These are phyloP conservation scores for Sphinx pinastri DNA, from an alignment of 2,888 invertebrate genomes.

Conservation along the genomic window DNA sequence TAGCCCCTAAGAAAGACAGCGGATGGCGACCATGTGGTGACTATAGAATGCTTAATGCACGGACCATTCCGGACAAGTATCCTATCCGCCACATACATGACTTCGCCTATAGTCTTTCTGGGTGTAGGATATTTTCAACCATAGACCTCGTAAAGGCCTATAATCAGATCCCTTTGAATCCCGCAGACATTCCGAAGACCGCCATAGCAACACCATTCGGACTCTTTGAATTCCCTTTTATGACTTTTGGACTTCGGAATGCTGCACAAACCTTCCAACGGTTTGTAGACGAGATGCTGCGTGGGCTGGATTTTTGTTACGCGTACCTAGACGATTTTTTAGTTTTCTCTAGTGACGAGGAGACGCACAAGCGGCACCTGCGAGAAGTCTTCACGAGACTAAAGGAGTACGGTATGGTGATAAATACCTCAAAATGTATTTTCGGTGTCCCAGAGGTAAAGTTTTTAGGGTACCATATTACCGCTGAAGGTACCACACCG, in stretches of 20 bases:
- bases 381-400: neutral
- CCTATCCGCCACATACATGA: neutral
- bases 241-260: too few relatives aligned
- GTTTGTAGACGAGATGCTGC: too few relatives aligned
- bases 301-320: constrained; percentile 1
- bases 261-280: too few relatives aligned
- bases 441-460: constrained; percentile 22
- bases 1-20: too few relatives aligned
- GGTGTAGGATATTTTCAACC: too few relatives aligned
- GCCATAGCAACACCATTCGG: neutral
- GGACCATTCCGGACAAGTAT: neutral
- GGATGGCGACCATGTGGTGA: constrained; percentile 28
- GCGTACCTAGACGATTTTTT: neutral
- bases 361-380: neutral
- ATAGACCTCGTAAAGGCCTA: neutral
- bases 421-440: constrained; percentile 4
- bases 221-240: too few relatives aligned
- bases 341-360: neutral
- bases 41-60: neutral
- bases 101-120: too few relatives aligned
- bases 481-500: constrained; percentile 28
- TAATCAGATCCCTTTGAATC: neutral
- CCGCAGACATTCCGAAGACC: neutral
- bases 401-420: neutral
- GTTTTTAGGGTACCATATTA: constrained; percentile 27